Conservation (phyloP, 2,113 vertebrate genomes). For the Thalassoma bifasciatum region DNA sequence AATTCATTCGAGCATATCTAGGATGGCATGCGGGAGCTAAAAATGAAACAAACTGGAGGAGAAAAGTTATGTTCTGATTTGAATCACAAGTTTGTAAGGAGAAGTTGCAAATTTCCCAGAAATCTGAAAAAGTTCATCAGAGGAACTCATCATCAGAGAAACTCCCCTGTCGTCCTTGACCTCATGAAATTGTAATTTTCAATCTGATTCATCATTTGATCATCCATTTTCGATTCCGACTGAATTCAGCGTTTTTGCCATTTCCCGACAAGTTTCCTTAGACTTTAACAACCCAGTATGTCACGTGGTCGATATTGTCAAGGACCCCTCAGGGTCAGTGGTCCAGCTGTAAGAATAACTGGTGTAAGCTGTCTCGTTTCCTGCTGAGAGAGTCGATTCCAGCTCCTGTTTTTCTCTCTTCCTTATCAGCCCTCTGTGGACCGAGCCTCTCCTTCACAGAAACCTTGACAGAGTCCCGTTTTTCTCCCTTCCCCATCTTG, state of each 20-base stretch:
- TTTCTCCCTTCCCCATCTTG: constrained; percentile 58
- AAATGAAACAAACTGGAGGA: no score
- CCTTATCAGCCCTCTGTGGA: constrained; percentile 63
- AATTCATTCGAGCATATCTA: no score
- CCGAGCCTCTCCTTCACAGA: constrained; percentile 64
- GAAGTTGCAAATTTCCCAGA: no score
- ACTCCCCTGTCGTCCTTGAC: no score
- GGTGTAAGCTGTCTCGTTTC: constrained; percentile 66
- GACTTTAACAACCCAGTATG: constrained; percentile 4
- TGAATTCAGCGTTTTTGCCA: background rate
- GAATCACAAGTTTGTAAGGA: no score
- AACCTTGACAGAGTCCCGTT: constrained; percentile 68
- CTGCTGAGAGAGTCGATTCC: constrained; percentile 64
- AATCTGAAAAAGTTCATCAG: no score
- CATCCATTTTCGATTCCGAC: no score
- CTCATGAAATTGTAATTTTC: no score
- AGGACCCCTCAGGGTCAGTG: constrained; percentile 28
- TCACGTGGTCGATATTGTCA: constrained; percentile 19
- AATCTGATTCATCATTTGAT: no score
- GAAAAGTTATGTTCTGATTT: no score
- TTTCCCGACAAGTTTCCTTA: background rate
- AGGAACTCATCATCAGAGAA: no score
- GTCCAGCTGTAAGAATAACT: constrained; percentile 41
- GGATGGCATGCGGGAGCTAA: no score
- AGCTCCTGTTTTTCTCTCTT: constrained; percentile 60